A percentile compares a stretch with the other conserved stretches of the same genome.
Evolutionary conservation across 1,140 invertebrate genomes (phyloP).

Genomic region (Hypsibius dujardini): DNA sequence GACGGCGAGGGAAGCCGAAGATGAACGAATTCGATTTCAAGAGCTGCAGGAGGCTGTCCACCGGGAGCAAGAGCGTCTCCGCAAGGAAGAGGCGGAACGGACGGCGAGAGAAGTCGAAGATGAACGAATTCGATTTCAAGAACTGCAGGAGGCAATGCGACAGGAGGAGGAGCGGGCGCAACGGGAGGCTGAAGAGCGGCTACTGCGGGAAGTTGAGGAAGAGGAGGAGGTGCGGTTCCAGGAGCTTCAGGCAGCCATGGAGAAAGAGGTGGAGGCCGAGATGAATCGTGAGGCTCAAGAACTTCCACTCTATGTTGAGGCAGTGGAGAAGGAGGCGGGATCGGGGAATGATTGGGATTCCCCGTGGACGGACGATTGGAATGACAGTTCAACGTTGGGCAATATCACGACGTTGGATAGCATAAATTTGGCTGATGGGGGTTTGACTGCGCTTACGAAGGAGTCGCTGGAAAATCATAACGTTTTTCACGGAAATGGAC

Average conservation of each 20-base stretch:
- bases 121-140: constrained; percentile 1
- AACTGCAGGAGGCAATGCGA: not conserved
- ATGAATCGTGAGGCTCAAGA: not conserved
- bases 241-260: not conserved
- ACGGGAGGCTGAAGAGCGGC: not conserved
- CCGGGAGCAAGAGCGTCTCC: not conserved
- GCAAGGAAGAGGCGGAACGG: not conserved
- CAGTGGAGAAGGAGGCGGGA: not conserved
- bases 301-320: not conserved
- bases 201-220: not conserved
- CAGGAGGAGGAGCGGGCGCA: not conserved
- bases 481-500: too few species aligned
- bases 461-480: not conserved
- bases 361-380: not conserved
- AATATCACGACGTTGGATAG: not conserved
- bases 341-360: not conserved
- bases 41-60: too few species aligned
- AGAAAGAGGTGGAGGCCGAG: not conserved
- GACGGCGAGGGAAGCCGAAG: too few species aligned
- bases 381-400: not conserved
- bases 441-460: not conserved
- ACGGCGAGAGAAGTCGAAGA: not conserved
- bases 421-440: not conserved
- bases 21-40: too few species aligned
- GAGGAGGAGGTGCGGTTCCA: not conserved